Percentiles rank a stretch among this genome's conserved stretches.
These are phyloP conservation scores for Rhysida immarginata DNA, from an alignment of 1,140 invertebrate genomes.

Conservation along the genomic window DNA sequence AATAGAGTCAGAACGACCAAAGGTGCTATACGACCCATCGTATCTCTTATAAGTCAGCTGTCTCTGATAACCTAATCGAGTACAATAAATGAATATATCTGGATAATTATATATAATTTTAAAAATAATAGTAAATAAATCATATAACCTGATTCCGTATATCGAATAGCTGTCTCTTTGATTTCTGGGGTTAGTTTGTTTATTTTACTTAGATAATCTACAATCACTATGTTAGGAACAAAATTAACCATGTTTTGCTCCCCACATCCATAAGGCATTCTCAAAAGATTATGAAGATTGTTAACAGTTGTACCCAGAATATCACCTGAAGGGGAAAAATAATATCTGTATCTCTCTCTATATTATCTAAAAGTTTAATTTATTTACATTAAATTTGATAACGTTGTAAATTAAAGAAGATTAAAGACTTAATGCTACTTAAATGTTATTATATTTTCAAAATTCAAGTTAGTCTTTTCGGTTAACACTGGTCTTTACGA, in stretches of 20 bases:
- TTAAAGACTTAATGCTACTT: no score
- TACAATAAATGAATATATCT: no score
- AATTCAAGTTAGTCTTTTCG: no score
- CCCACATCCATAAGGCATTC: constrained; percentile 74
- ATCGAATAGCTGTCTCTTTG: constrained; percentile 53
- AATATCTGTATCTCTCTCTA: no score
- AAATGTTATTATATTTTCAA: no score
- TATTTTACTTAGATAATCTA: constrained; percentile 52
- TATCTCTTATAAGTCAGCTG: constrained; percentile 52
- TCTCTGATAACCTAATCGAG: constrained; percentile 53
- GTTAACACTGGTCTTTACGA: no score
- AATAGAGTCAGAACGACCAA: constrained; percentile 42
- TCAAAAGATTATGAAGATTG: constrained; percentile 55
- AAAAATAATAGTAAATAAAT: no score
- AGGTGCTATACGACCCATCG: constrained; percentile 68
- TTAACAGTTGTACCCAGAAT: constrained; percentile 55
- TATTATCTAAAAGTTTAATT: no score
- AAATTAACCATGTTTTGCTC: constrained; percentile 91
- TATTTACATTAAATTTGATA: no score
- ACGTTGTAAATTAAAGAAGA: no score
- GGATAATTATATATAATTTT: no score
- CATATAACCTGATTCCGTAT: constrained; percentile 61
- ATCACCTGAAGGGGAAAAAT: no score
- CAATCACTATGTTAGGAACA: constrained; percentile 72
- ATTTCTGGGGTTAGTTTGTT: constrained; percentile 45